Evolutionary conservation across 2,113 vertebrate genomes (phyloP).

Genomic region (Platanista minor): DNA sequence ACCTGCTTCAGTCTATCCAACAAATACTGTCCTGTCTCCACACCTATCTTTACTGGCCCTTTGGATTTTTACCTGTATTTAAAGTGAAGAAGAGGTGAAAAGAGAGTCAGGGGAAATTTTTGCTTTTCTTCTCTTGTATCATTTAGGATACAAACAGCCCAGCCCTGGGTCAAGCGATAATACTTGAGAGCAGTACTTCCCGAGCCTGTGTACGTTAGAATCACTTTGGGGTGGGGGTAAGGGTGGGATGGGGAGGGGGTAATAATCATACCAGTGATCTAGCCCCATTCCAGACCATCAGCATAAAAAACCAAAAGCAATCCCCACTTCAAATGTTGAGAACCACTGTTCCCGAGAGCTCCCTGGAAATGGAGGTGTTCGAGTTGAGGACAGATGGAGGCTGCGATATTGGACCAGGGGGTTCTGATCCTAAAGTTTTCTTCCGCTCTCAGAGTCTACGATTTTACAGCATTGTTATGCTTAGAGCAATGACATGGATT

Average conservation of each 20-base stretch:
- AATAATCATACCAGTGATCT: background rate
- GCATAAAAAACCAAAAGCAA: background rate
- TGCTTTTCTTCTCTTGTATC: background rate
- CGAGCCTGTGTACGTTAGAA: background rate
- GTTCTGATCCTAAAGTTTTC: background rate
- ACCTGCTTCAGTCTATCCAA: background rate
- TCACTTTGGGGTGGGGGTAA: background rate
- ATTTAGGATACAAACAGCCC: background rate
- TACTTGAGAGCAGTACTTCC: background rate
- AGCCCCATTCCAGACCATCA: background rate
- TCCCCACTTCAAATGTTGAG: no score
- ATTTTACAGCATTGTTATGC: background rate
- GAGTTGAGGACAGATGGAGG: background rate
- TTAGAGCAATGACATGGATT: background rate
- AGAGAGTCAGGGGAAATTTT: background rate
- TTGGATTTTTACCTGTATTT: background rate
- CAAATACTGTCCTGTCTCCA: background rate
- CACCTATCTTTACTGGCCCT: background rate
- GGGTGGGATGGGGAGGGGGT: no score
- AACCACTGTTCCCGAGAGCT: background rate
- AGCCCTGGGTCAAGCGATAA: background rate
- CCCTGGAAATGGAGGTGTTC: background rate
- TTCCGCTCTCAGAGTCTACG: background rate
- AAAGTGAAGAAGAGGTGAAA: background rate
- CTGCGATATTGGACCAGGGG: background rate